These are phyloP conservation scores for Apolygus lucorum DNA, from an alignment of 1,140 invertebrate genomes.

Conservation along the genomic window DNA sequence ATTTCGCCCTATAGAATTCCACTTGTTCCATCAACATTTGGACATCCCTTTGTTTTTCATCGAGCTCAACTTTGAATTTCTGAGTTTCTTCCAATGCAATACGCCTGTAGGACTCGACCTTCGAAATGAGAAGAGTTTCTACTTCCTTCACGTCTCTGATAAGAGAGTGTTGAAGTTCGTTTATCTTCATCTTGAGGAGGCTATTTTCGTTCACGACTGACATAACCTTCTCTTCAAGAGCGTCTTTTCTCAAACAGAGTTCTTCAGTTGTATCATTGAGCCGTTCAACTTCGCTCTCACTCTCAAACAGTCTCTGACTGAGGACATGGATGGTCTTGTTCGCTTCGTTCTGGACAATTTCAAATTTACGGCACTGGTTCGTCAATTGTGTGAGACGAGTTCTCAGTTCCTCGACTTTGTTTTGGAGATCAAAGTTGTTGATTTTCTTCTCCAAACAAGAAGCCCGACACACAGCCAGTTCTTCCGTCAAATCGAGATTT, in stretches of 20 bases:
- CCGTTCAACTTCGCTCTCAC: conserved; percentile 28
- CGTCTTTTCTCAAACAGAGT: conserved; percentile 11
- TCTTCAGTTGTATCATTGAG: conserved; percentile 26
- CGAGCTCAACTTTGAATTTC: conserved; percentile 16
- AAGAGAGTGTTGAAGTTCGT: conserved; percentile 1
- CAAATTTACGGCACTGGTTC: conserved; percentile 26
- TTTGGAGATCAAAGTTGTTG: conserved; percentile 24
- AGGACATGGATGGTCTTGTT: conserved; percentile 28
- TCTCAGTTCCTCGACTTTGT: conserved; percentile 20
- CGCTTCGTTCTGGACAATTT: conserved; percentile 25
- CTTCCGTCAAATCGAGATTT: conserved; percentile 9
- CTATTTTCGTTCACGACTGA: conserved; percentile 21
- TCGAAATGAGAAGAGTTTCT: conserved; percentile 19
- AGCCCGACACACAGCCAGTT: conserved; percentile 8
- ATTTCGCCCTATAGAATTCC: conserved; percentile 21
- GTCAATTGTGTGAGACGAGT: conserved; percentile 7
- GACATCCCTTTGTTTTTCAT: conserved; percentile 26
- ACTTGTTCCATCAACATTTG: conserved; percentile 23
- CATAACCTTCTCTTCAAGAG: conserved; percentile 25
- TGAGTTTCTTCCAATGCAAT: conserved; percentile 24
- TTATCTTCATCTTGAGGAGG: conserved; percentile 16
- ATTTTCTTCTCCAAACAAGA: conserved; percentile 22
- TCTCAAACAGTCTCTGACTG: conserved; percentile 24
- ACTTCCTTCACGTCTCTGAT: conserved; percentile 24
- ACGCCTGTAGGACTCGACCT: conserved; percentile 26